phyloP scores from a whole-genome alignment of 2,888 invertebrate genomes.

The Hololepta plana region DNA sequence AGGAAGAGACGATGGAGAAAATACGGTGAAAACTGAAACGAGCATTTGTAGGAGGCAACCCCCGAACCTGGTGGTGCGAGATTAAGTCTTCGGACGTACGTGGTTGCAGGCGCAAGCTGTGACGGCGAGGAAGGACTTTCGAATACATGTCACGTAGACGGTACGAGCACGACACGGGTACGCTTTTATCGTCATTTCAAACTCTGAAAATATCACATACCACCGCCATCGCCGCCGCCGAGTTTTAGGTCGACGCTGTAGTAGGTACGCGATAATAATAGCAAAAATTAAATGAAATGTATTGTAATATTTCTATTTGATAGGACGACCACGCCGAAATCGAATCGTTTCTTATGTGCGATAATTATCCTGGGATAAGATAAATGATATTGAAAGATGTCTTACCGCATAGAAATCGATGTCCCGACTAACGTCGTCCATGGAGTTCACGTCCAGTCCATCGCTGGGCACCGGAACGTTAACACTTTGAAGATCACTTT shows the following conservation, averaged over 20 bases:
- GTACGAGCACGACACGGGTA: slow-evolving; percentile 24
- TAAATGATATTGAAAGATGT: too few relatives aligned
- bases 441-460: slow-evolving; percentile 15
- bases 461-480: slow-evolving; percentile 14
- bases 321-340: background rate
- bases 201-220: slow-evolving; percentile 25
- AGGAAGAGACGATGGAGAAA: too few relatives aligned
- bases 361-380: background rate
- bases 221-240: slow-evolving; percentile 20
- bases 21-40: too few relatives aligned
- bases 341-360: slow-evolving; percentile 1
- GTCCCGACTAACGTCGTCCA: slow-evolving; percentile 24
- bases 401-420: slow-evolving; percentile 25
- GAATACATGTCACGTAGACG: slow-evolving; percentile 20
- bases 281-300: background rate
- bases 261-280: background rate
- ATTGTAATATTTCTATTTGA: background rate
- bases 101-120: slow-evolving; percentile 16
- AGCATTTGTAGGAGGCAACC: slow-evolving; percentile 21
- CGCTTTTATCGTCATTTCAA: slow-evolving; percentile 26
- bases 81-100: slow-evolving; percentile 25
- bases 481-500: slow-evolving; percentile 21
- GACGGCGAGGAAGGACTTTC: slow-evolving; percentile 14
- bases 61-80: slow-evolving; percentile 19
- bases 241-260: slow-evolving; percentile 17